Evolutionary conservation across 2,888 invertebrate species (phyloP), one percentile per base, ranked within the genome.

Genomic region (Hirtodrosophila trivittata): DNA sequence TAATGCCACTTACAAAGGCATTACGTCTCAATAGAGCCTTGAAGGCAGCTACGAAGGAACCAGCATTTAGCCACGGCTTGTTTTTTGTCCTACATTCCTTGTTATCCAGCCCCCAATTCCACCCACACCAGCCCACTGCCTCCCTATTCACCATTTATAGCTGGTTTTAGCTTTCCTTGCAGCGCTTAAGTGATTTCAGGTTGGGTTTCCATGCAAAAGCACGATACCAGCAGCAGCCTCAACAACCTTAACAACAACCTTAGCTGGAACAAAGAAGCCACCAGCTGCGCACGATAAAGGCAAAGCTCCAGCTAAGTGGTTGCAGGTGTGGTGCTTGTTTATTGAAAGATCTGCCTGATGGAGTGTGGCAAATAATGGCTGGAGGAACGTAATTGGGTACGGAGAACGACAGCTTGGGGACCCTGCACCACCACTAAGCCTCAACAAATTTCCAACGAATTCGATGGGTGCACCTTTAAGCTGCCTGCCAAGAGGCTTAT

Each of bases 1-100:
- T 67, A 83, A 67, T 64, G 65, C 80, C 76, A 69, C 76, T 75
- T 69, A 63, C 66, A 83, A 67, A 67, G 41, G 65, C 70, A 65
- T 85, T 65, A 50, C 66, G 51, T 64, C 65, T 60, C 58, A 67
- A 64, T 64, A 65, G 59, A 70, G 59, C 66, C 54, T 35, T 25
- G 49, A 32, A 39, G 39, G 46, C 30, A 9, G 49, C 39, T 26
- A 18, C 57, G 30, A 75, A 52, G 49, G 41, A 56, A 42, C 46
- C 37, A 52, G 35, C 50, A 41, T 37, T 73, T 38, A 10, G 47
- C 28, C 28, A 13, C 16, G 21, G 33, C 47, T 14, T 33, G 49
- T 50, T 35, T 52, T 35, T 52, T 67, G 37, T 39, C 45, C 38
- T 16, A 38, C 32, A 39, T 46, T 38, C 13, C 42, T 45, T 13